Evolutionary conservation across 2,113 vertebrate genomes (phyloP), one percentile per base, ranked within the genome.

Genomic region (Mellivora capensis): DNA sequence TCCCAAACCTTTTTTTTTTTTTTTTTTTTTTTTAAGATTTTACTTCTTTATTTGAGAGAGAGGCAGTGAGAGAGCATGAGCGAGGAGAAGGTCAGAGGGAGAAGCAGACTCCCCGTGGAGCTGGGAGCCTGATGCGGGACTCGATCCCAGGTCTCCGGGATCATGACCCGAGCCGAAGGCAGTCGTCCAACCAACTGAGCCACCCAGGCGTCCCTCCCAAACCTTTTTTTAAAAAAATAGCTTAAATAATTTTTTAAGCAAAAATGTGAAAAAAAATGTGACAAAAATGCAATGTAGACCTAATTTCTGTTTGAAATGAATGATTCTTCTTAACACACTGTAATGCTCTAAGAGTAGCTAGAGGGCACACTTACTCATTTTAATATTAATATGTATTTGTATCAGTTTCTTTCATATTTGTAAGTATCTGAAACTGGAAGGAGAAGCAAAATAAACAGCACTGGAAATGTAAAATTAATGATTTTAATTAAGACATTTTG

Each of bases 341-440:
- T 49, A 6, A 76, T 64, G 23, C 8, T 77, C 12, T 42, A 77
- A 57, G 52, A 37, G 57, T 69, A 37, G 47, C 37, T 57, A 25
- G 12, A 77, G 5, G 17, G 61, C 62, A 74, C 8, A 62, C 4
- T 54, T 54, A n/a, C 23, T 82, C n/a, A 21, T 72, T 74, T 82
- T 82, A 17, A 37, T 21, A 37, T 42, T 31, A 69, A 47, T 29
- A 42, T 54, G 3, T 4, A 31, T 64, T 54, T 82, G 44, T 29
- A 88, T 82, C 21, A 14, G 23, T 93, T 93, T 96, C 12, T 87
- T 82, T 92, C 23, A 21, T 44, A 76, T 52, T 25, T 81, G 21
- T n/a, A 52, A 42, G 12, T 44, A 72, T 52, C 72, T 29, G 87
- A 72, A 74, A 21, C 42, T 82, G 17, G 21, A 81, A 47, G 11